Evolutionary conservation across 2,113 vertebrate genomes (phyloP).

Genomic region (Pseudopipra pipra): DNA sequence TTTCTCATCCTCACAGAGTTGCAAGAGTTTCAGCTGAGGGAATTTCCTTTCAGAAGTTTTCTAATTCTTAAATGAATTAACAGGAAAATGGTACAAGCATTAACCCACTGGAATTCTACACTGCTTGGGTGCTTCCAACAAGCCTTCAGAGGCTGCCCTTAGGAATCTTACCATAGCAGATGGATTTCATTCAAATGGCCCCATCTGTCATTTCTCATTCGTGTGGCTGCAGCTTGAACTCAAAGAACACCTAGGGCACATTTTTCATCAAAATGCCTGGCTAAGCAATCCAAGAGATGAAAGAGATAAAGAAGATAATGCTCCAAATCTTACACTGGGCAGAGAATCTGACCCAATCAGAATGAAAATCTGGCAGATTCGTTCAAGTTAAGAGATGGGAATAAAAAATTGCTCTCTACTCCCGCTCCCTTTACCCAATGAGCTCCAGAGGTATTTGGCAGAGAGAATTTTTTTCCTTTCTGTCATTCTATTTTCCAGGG

Average conservation of each 20-base stretch:
- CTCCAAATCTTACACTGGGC: constrained; percentile 12
- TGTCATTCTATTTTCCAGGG: neutral
- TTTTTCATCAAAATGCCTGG: constrained; percentile 22
- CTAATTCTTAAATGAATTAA: neutral
- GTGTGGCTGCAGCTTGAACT: neutral
- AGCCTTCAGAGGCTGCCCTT: neutral
- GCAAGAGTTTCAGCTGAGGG: neutral
- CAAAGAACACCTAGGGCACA: constrained; percentile 18
- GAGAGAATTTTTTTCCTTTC: neutral
- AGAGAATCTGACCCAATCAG: neutral
- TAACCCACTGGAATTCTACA: neutral
- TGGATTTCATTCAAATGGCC: constrained; percentile 37
- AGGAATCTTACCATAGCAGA: neutral
- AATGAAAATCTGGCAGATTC: neutral
- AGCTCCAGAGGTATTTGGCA: constrained; percentile 5
- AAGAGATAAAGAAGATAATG: constrained; percentile 42
- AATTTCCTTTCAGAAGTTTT: neutral
- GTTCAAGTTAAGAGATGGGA: neutral
- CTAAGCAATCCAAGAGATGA: constrained; percentile 28
- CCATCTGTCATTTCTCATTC: constrained; percentile 33
- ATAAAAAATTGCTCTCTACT: neutral
- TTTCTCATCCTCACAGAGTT: neutral
- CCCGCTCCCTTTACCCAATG: neutral
- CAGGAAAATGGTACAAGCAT: neutral
- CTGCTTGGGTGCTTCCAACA: neutral